These are phyloP conservation scores for Hycleus phaleratus DNA, from an alignment of 1,140 invertebrate species.

Conservation along the genomic window DNA sequence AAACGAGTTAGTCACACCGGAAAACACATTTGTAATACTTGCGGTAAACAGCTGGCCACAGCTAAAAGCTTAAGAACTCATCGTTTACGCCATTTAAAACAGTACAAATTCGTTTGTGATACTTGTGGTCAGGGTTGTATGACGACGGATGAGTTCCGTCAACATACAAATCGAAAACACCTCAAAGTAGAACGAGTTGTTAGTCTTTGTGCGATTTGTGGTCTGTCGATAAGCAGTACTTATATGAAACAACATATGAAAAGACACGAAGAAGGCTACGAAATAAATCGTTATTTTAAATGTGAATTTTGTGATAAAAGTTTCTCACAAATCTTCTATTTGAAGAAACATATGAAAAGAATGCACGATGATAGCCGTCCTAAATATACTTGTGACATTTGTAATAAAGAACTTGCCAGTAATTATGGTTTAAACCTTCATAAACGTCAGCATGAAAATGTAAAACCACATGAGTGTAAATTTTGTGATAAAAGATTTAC, in stretches of 20 bases:
- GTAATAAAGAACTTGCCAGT: conserved; percentile 17
- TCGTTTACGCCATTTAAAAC: conserved; percentile 51
- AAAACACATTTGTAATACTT: neutral
- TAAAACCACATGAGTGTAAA: conserved; percentile 36
- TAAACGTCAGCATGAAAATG: conserved; percentile 35
- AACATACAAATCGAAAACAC: conserved; percentile 31
- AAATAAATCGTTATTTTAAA: conserved; percentile 39
- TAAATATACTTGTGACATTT: conserved; percentile 47
- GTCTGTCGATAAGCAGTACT: conserved; percentile 26
- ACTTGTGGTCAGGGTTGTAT: conserved; percentile 32
- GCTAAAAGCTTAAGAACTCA: conserved; percentile 37
- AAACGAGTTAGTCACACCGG: neutral
- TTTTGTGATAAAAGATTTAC: conserved; percentile 48
- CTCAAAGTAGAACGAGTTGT: no score
- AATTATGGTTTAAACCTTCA: conserved; percentile 30
- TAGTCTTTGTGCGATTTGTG: conserved; percentile 30
- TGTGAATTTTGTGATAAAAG: conserved; percentile 44
- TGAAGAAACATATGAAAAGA: no score
- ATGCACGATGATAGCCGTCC: neutral
- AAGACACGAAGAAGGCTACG: conserved; percentile 21
- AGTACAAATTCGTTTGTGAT: conserved; percentile 33
- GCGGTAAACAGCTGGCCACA: no score
- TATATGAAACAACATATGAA: conserved; percentile 26
- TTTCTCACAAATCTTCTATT: conserved; percentile 20
- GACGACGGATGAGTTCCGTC: conserved; percentile 30